Conservation (phyloP, 2,888 invertebrate species). For the Punctoribates punctum region DNA sequence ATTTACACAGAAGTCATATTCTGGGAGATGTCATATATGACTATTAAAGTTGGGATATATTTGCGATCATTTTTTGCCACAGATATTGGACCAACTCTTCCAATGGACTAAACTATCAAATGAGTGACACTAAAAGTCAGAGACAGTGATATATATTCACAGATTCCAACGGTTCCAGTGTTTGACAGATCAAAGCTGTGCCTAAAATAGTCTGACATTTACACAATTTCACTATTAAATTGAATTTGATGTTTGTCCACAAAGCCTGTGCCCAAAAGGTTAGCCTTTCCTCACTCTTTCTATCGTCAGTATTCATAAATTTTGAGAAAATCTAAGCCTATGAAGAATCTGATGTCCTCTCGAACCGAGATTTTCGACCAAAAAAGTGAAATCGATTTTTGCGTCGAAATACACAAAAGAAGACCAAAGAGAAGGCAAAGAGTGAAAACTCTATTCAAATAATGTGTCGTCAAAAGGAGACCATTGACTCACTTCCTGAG, state of each 20-base stretch:
- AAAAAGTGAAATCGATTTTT: conserved; percentile 12
- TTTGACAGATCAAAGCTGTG: not conserved
- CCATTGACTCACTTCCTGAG: conserved; percentile 14
- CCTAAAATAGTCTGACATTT: not conserved
- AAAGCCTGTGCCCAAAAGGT: conserved; percentile 52
- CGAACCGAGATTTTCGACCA: not conserved
- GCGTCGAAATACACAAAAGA: not conserved
- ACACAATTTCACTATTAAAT: conserved; percentile 24
- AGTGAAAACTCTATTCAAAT: conserved; percentile 10
- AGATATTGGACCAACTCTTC: not conserved
- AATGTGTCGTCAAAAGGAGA: conserved; percentile 11
- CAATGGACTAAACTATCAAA: not conserved
- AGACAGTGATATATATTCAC: not conserved
- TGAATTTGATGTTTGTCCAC: conserved; percentile 16
- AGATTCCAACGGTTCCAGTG: not conserved
- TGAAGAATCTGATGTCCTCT: not conserved
- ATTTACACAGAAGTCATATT: not conserved
- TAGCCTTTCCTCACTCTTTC: conserved; percentile 51
- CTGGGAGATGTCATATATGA: not conserved
- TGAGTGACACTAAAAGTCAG: not conserved
- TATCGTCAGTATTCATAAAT: not conserved
- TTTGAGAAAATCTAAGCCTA: conserved; percentile 10
- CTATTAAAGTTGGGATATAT: not conserved
- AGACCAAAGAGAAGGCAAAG: not conserved
- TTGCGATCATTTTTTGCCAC: not conserved